These are phyloP conservation scores for Gari tellinella DNA, from an alignment of 2,888 invertebrate species.

Conservation along the genomic window DNA sequence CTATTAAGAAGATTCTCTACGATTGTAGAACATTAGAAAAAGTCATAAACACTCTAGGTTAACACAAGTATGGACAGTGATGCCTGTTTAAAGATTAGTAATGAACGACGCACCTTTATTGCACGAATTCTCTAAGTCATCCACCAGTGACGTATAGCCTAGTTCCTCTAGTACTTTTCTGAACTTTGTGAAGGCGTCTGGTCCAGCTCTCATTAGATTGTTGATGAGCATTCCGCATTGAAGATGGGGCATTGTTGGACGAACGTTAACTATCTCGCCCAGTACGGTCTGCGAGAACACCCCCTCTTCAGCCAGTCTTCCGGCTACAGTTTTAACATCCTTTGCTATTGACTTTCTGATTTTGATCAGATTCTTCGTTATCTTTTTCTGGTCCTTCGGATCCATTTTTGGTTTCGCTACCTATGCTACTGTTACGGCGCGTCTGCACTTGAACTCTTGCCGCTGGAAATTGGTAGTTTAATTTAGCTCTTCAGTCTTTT, in stretches of 20 bases:
- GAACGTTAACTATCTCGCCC: slow-evolving; percentile 27
- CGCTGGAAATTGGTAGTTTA: too few species aligned
- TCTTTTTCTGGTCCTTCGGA: slow-evolving; percentile 44
- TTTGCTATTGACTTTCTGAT: slow-evolving; percentile 43
- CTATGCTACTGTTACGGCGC: too few species aligned
- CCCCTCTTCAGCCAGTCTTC: slow-evolving; percentile 21
- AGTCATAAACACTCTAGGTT: too few species aligned
- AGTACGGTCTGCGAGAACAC: slow-evolving; percentile 20
- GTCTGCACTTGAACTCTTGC: too few species aligned
- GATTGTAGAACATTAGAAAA: too few species aligned
- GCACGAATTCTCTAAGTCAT: slow-evolving; percentile 20
- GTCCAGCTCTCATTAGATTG: slow-evolving; percentile 38
- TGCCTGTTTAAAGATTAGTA: too few species aligned
- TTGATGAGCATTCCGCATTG: slow-evolving; percentile 44
- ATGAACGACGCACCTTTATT: too few species aligned
- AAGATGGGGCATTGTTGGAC: slow-evolving; percentile 20
- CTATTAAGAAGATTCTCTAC: too few species aligned
- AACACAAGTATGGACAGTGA: too few species aligned
- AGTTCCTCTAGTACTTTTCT: slow-evolving; percentile 33
- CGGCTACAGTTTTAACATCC: slow-evolving; percentile 28
- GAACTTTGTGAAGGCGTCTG: slow-evolving; percentile 38
- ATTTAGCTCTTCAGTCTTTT: too few species aligned
- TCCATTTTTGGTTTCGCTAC: slow-evolving; percentile 20
- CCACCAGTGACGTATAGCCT: slow-evolving; percentile 28
- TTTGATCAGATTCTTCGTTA: slow-evolving; percentile 39